Percentiles rank a stretch among this genome's conserved stretches.
Conservation (phyloP, 2,888 invertebrate species). For the Caenorhabditis sinica region DNA sequence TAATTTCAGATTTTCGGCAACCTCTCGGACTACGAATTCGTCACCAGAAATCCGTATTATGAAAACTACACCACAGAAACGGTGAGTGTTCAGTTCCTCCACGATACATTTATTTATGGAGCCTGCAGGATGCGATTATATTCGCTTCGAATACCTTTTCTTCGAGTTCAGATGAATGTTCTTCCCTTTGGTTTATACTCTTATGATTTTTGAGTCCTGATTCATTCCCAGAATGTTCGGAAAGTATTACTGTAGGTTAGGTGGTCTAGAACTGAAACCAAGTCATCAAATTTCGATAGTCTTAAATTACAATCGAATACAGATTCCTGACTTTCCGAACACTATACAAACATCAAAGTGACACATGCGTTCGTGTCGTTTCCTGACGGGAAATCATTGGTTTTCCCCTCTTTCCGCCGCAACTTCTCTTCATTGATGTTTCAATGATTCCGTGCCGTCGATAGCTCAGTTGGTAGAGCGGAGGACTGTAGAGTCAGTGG, state of each 20-base stretch:
- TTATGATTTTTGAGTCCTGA: neutral
- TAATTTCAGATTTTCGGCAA: constrained; percentile 42
- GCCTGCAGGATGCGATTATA: constrained; percentile 47
- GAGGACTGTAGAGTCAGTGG: constrained; percentile 74
- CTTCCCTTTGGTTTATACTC: neutral
- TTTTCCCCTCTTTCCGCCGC: neutral
- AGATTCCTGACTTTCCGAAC: no score
- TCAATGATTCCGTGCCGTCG: constrained; percentile 55
- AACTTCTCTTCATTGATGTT: neutral
- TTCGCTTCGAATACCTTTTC: neutral
- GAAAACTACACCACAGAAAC: constrained; percentile 61
- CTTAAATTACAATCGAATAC: no score
- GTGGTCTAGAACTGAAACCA: no score
- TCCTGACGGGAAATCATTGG: neutral
- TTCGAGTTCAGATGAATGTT: neutral
- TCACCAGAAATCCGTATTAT: constrained; percentile 48
- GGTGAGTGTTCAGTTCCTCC: constrained; percentile 49
- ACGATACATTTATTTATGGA: neutral
- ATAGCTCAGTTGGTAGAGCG: constrained; percentile 78
- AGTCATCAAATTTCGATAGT: no score
- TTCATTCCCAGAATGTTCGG: neutral
- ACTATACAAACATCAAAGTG: neutral
- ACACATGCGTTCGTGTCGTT: neutral
- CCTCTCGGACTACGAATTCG: constrained; percentile 20
- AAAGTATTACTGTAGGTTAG: neutral